These are phyloP conservation scores for Paramuricea clavata DNA, from an alignment of 92 coral and sea anemone genomes.

Conservation along the genomic window DNA sequence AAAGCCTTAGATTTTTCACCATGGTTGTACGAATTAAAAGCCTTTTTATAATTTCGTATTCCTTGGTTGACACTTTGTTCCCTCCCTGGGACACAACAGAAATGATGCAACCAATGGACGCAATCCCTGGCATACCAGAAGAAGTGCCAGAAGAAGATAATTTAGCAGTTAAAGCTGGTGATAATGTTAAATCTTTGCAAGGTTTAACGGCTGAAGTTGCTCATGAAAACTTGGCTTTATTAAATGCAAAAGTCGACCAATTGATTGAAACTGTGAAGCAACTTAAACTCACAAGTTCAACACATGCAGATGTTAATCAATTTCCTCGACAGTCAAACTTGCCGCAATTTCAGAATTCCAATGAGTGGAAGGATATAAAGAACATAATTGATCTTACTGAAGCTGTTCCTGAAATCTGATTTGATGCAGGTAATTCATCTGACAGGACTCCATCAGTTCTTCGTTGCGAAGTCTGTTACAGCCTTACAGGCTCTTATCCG, in stretches of 20 bases:
- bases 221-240: too few relatives aligned
- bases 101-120: too few relatives aligned
- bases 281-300: not conserved
- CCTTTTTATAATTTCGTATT: too few relatives aligned
- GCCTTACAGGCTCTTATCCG: not conserved
- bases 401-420: not conserved
- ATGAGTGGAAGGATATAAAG: conserved; percentile 13
- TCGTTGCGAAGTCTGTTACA: not conserved
- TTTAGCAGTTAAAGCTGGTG: not conserved
- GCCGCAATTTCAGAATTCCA: not conserved
- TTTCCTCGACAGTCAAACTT: not conserved
- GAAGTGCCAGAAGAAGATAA: not conserved
- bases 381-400: not conserved
- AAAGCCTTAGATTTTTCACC: too few relatives aligned
- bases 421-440: conserved; percentile 8
- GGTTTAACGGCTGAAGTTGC: not conserved
- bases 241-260: not conserved
- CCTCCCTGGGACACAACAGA: too few relatives aligned
- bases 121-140: too few relatives aligned
- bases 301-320: not conserved
- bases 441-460: conserved; percentile 3
- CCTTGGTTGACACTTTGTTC: too few relatives aligned
- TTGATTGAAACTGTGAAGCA: not conserved
- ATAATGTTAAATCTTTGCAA: not conserved
- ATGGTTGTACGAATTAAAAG: too few relatives aligned